A percentile compares a stretch with the other conserved stretches of the same genome.
These are phyloP conservation scores for Oryzias woworae DNA, from an alignment of 2,113 vertebrate genomes.

Conservation along the genomic window DNA sequence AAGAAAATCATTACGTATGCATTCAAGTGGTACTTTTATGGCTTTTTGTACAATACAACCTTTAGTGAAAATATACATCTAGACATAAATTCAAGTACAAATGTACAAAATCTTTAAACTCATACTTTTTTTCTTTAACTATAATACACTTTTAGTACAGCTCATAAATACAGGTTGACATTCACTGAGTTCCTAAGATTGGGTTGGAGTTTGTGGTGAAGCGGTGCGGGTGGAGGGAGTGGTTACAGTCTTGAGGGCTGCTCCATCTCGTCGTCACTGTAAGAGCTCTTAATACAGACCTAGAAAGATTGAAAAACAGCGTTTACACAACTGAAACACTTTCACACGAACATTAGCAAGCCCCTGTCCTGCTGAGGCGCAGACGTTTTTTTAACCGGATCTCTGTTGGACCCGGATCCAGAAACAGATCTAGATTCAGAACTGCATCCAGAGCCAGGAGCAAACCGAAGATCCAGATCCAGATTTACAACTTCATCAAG, in stretches of 20 bases:
- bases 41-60: constrained; percentile 88
- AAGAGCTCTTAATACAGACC: constrained; percentile 85
- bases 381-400: too few relatives aligned
- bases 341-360: neutral
- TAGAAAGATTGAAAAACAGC: constrained; percentile 60
- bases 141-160: constrained; percentile 88
- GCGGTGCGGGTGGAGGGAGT: constrained; percentile 70
- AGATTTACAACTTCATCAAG: too few relatives aligned
- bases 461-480: too few relatives aligned
- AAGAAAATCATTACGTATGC: constrained; percentile 80
- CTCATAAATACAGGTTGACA: constrained; percentile 82
- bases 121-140: constrained; percentile 83
- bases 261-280: constrained; percentile 80
- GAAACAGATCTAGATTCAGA: too few relatives aligned
- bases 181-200: constrained; percentile 80
- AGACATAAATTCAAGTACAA: constrained; percentile 88
- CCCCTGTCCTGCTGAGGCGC: too few relatives aligned
- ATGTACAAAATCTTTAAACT: constrained; percentile 88
- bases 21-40: constrained; percentile 83
- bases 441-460: too few relatives aligned
- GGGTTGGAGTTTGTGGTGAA: constrained; percentile 74
- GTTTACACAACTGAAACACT: constrained; percentile 16
- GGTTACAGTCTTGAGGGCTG: constrained; percentile 80
- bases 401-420: too few relatives aligned
- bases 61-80: constrained; percentile 95